A percentile compares a stretch with the other conserved stretches of the same genome.
phyloP scores from a whole-genome alignment of 2,113 vertebrate species.

The Daphoenositta chrysoptera region DNA sequence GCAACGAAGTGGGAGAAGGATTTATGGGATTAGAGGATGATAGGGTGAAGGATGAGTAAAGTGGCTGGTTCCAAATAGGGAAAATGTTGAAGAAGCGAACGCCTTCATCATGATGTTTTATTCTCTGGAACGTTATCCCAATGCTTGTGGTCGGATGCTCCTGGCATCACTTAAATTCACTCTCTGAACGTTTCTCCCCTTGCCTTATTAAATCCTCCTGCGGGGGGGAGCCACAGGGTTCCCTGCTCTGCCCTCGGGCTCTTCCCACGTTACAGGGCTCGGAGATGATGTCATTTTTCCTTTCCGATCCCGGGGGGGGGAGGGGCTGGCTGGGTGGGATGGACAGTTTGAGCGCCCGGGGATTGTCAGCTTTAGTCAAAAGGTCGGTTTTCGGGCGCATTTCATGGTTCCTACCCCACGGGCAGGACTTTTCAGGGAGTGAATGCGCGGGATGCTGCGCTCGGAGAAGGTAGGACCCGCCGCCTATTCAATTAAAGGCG shows the following conservation, averaged over 20 bases:
- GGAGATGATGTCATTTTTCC: slow-evolving; percentile 39
- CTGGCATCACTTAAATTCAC: background rate
- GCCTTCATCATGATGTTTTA: rapidly evolving
- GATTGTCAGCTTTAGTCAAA: slow-evolving; percentile 49
- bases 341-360: background rate
- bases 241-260: background rate
- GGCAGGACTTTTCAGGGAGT: slow-evolving; percentile 50
- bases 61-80: background rate
- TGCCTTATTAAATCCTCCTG: background rate
- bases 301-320: background rate
- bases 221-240: background rate
- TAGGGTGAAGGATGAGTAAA: background rate
- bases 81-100: background rate
- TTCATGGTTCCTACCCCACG: slow-evolving; percentile 43
- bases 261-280: background rate
- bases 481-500: slow-evolving; percentile 11
- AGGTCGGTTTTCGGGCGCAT: slow-evolving; percentile 49
- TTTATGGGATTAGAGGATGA: background rate
- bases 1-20: background rate
- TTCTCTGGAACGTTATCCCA: rapidly evolving
- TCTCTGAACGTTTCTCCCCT: background rate
- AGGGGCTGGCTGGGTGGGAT: too few species aligned
- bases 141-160: background rate
- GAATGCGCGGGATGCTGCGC: slow-evolving; percentile 9
- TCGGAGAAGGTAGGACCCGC: slow-evolving; percentile 26